Conservation (phyloP, 2,888 invertebrate species). For the Scaeva pyrastri region DNA sequence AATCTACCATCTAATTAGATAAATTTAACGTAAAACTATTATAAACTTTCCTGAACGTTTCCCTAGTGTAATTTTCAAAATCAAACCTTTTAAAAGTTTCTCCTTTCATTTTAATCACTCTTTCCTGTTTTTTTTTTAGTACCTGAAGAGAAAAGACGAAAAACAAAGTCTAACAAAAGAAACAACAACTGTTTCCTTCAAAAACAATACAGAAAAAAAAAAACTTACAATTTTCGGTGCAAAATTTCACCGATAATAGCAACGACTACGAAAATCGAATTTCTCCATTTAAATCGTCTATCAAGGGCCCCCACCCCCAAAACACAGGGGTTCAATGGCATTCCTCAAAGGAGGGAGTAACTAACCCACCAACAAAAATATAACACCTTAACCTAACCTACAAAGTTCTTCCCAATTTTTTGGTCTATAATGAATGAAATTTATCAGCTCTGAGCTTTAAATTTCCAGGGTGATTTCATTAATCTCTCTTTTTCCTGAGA, state of each 20-base stretch:
- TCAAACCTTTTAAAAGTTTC: no score
- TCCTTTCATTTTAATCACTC: no score
- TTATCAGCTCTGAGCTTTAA: background rate
- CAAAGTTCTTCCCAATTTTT: background rate
- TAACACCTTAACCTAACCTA: no score
- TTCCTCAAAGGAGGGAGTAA: no score
- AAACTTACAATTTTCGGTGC: background rate
- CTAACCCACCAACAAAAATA: background rate
- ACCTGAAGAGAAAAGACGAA: background rate
- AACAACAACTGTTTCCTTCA: background rate
- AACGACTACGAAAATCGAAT: background rate
- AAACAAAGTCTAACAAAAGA: background rate
- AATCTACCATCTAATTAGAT: background rate
- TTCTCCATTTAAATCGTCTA: background rate
- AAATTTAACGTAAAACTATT: conserved; percentile 10
- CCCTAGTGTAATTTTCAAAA: background rate
- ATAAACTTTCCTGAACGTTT: background rate
- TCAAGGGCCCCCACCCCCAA: background rate
- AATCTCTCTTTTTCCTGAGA: background rate
- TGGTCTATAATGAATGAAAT: background rate
- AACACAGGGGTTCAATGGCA: background rate
- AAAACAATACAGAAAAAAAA: background rate
- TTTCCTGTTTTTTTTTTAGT: background rate
- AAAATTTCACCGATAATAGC: background rate
- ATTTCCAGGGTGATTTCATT: conserved; percentile 23